Conservation (phyloP, 2,888 invertebrate genomes). For the Apamea anceps region DNA sequence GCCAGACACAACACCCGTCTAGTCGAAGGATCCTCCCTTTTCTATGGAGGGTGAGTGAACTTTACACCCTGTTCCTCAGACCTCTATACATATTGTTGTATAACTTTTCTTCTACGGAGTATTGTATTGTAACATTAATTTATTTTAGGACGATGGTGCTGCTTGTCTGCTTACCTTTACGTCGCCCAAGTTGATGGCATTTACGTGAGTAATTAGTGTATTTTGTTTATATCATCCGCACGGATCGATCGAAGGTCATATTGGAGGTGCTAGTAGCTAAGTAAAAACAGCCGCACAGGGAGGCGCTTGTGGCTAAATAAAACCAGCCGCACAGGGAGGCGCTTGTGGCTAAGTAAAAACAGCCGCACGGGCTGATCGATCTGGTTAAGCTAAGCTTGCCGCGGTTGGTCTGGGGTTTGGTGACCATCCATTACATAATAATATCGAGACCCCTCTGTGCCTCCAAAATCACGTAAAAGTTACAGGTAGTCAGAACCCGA, state of each 20-base stretch:
- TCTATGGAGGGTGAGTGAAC: too few relatives aligned
- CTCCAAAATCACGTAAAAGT: background rate
- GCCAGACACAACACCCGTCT: too few relatives aligned
- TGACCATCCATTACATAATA: background rate
- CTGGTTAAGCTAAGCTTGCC: too few relatives aligned
- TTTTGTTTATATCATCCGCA: background rate
- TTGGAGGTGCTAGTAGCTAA: too few relatives aligned
- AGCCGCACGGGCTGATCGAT: background rate
- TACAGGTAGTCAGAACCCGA: too few relatives aligned
- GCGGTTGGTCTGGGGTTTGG: background rate
- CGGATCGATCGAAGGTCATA: too few relatives aligned
- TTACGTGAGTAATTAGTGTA: constrained; percentile 77
- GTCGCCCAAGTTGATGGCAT: constrained; percentile 86
- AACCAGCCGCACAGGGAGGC: too few relatives aligned
- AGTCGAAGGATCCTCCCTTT: too few relatives aligned
- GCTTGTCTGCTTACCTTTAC: constrained; percentile 89
- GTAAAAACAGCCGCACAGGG: too few relatives aligned
- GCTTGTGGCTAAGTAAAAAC: too few relatives aligned
- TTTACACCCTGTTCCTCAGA: too few relatives aligned
- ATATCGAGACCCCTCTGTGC: background rate
- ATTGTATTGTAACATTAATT: background rate
- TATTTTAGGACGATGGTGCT: constrained; percentile 84
- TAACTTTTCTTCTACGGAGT: background rate
- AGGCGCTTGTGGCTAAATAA: too few relatives aligned
- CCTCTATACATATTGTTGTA: background rate